phyloP scores from a whole-genome alignment of 2,888 invertebrate species.

The Campaea margaritaria region DNA sequence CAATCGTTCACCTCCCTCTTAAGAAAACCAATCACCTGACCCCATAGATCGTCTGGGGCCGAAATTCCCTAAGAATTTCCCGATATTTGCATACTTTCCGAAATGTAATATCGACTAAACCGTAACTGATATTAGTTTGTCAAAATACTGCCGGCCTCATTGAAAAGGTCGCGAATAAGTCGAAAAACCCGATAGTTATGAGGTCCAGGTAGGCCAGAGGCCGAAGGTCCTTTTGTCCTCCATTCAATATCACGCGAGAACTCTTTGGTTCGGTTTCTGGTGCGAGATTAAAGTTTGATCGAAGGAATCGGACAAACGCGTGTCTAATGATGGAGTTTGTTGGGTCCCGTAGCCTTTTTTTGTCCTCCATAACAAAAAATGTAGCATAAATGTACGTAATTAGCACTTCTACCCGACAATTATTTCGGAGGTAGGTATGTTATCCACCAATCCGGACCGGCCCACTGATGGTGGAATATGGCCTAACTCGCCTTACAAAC shows the following conservation, averaged over 20 bases:
- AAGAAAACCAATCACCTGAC: neutral
- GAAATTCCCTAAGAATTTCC: slow-evolving; percentile 3
- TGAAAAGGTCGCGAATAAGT: slow-evolving; percentile 39
- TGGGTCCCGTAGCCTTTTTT: neutral
- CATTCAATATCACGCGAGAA: slow-evolving; percentile 27
- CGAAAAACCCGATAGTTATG: slow-evolving; percentile 35
- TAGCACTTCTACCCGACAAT: no score
- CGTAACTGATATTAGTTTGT: slow-evolving; percentile 45
- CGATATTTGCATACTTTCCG: slow-evolving; percentile 25
- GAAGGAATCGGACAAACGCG: slow-evolving; percentile 5
- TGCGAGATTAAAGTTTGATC: slow-evolving; percentile 25
- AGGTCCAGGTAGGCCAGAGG: slow-evolving; percentile 32
- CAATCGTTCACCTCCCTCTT: neutral
- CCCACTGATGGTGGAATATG: no score
- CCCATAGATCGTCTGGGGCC: neutral
- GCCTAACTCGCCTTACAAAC: no score
- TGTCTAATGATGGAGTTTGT: neutral
- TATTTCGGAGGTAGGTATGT: no score
- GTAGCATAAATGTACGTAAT: no score
- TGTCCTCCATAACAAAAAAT: no score
- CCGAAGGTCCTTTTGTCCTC: slow-evolving; percentile 29
- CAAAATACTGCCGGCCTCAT: slow-evolving; percentile 37
- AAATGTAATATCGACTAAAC: slow-evolving; percentile 35
- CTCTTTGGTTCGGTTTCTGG: slow-evolving; percentile 17
- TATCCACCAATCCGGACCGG: no score